phyloP scores from a whole-genome alignment of 2,888 invertebrate genomes.

The Callinectes sapidus region DNA sequence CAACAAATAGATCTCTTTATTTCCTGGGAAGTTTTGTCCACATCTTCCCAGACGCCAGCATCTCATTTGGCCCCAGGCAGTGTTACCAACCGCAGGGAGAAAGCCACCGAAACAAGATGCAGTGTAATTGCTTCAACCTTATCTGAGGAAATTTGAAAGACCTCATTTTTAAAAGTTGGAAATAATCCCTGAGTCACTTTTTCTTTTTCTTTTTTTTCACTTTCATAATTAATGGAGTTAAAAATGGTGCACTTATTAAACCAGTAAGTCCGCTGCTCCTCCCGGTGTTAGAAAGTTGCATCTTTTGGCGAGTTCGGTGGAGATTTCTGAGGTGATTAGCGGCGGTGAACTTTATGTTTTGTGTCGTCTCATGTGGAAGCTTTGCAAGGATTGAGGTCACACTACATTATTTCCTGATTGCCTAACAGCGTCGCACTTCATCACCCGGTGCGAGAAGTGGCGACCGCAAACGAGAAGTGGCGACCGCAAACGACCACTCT shows the following conservation, averaged over 20 bases:
- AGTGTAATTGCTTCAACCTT: constrained; percentile 32
- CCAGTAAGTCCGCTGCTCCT: neutral
- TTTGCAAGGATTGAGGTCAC: constrained; percentile 48
- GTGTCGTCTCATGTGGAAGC: constrained; percentile 1
- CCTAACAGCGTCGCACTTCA: constrained; percentile 41
- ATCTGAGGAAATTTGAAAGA: neutral
- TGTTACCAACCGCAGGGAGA: constrained; percentile 56
- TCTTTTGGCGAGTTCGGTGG: constrained; percentile 11
- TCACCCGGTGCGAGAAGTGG: constrained; percentile 35
- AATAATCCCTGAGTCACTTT: neutral
- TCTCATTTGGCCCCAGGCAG: constrained; percentile 48
- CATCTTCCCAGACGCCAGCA: constrained; percentile 62
- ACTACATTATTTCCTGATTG: constrained; percentile 43
- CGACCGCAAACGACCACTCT: constrained; percentile 26
- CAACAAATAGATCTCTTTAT: constrained; percentile 47
- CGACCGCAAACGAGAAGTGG: constrained; percentile 37
- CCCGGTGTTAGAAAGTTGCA: neutral
- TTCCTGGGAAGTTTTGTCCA: constrained; percentile 56
- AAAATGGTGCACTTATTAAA: neutral
- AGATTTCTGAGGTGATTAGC: neutral
- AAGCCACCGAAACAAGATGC: constrained; percentile 33
- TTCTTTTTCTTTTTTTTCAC: too few species aligned
- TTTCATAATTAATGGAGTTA: neutral
- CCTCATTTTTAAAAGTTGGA: neutral
- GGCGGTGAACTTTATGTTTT: constrained; percentile 39